Evolutionary conservation across 2,888 invertebrate genomes (phyloP).

Genomic region (Vanessa cardui): DNA sequence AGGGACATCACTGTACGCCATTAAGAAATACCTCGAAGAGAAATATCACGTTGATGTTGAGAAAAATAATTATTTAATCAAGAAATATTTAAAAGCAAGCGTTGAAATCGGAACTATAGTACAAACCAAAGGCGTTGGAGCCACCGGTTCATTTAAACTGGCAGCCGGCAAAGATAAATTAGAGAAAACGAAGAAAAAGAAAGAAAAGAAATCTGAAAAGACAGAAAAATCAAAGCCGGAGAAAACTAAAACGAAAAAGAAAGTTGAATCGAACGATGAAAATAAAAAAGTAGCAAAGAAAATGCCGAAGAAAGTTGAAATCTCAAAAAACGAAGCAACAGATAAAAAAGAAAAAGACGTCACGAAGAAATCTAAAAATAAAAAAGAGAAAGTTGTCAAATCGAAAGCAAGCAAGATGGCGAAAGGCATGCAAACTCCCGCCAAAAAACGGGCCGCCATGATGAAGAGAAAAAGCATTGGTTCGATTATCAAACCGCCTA

Average conservation of each 20-base stretch:
- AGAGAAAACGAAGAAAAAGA: slow-evolving; percentile 46
- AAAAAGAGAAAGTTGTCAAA: slow-evolving; percentile 38
- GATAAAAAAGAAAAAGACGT: slow-evolving; percentile 9
- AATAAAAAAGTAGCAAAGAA: slow-evolving; percentile 37
- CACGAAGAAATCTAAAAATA: slow-evolving; percentile 27
- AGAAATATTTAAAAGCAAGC: slow-evolving; percentile 60
- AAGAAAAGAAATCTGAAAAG: slow-evolving; percentile 21
- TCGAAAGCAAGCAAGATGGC: slow-evolving; percentile 14
- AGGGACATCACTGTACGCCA: slow-evolving; percentile 68
- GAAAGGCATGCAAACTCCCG: slow-evolving; percentile 48
- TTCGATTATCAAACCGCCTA: slow-evolving; percentile 69
- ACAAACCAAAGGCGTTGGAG: slow-evolving; percentile 67
- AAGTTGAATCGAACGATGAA: slow-evolving; percentile 30
- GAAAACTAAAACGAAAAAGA: slow-evolving; percentile 25
- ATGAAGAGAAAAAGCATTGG: slow-evolving; percentile 70
- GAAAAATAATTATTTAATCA: slow-evolving; percentile 61
- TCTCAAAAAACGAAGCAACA: not conserved
- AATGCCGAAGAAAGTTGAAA: slow-evolving; percentile 27
- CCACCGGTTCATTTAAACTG: slow-evolving; percentile 67
- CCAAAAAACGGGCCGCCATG: slow-evolving; percentile 55
- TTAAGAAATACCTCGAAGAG: slow-evolving; percentile 65
- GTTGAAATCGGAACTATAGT: slow-evolving; percentile 63
- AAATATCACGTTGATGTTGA: slow-evolving; percentile 59
- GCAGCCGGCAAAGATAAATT: slow-evolving; percentile 49
- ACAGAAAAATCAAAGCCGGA: slow-evolving; percentile 28